Evolutionary conservation across 2,113 vertebrate genomes (phyloP).

Genomic region (Chrysemys picta): DNA sequence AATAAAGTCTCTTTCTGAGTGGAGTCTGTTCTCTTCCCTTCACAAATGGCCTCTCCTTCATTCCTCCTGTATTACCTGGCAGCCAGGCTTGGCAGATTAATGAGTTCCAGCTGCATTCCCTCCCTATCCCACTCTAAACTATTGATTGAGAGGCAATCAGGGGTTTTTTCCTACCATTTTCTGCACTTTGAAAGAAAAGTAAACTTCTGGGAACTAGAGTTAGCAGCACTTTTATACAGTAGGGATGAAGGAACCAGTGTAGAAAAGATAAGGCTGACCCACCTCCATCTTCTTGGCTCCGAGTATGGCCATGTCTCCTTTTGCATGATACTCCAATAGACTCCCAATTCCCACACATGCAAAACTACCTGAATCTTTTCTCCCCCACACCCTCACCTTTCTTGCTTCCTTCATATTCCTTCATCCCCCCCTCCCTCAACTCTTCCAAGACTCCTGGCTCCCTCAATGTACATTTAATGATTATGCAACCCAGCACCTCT

Average conservation of each 20-base stretch:
- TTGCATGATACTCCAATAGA: background rate
- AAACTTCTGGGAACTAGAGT: background rate
- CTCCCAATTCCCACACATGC: background rate
- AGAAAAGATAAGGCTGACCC: background rate
- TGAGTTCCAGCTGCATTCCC: background rate
- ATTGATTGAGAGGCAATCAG: background rate
- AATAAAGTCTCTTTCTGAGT: background rate
- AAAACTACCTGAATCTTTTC: background rate
- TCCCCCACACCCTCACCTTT: background rate
- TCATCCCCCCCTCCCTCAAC: fast-evolving
- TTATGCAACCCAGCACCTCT: background rate
- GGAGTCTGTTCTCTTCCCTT: background rate
- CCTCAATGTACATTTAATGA: background rate
- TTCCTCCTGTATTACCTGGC: background rate
- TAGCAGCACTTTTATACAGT: background rate
- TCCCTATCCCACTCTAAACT: background rate
- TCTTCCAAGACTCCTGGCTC: background rate
- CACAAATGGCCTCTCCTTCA: background rate
- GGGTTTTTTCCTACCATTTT: background rate
- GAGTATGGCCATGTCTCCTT: background rate
- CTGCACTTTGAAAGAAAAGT: background rate
- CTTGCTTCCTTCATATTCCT: background rate
- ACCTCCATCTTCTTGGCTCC: background rate
- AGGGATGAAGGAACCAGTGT: background rate
- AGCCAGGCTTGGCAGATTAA: background rate